Evolutionary conservation across 2,888 invertebrate species (phyloP).

Genomic region (Girardia tigrina): DNA sequence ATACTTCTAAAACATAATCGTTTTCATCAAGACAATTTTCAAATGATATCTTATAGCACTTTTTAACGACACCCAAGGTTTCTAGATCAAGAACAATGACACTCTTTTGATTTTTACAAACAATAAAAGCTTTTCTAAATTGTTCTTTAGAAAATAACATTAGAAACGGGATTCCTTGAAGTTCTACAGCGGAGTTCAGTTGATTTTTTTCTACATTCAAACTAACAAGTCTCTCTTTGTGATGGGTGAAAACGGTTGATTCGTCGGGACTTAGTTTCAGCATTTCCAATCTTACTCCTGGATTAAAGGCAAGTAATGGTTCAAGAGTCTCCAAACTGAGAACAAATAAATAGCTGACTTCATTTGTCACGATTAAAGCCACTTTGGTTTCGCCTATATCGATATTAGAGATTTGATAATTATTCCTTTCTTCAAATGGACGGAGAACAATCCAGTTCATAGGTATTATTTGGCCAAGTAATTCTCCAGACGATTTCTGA

Average conservation of each 20-base stretch:
- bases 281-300: conserved; percentile 42
- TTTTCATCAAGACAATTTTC: conserved; percentile 37
- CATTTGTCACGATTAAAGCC: conserved; percentile 43
- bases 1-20: conserved; percentile 39
- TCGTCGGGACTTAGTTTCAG: conserved; percentile 44
- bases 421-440: conserved; percentile 42
- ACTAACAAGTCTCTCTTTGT: conserved; percentile 39
- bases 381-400: conserved; percentile 41
- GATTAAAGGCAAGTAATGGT: conserved; percentile 42
- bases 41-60: conserved; percentile 41
- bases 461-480: conserved; percentile 46
- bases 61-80: conserved; percentile 41
- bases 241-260: conserved; percentile 43
- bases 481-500: conserved; percentile 36
- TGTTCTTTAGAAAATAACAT: conserved; percentile 42
- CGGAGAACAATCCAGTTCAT: conserved; percentile 43
- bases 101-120: conserved; percentile 41
- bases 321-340: conserved; percentile 42
- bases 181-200: conserved; percentile 35
- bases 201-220: conserved; percentile 32
- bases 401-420: conserved; percentile 38
- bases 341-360: conserved; percentile 45
- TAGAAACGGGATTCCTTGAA: conserved; percentile 39
- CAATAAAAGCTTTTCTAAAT: conserved; percentile 41
- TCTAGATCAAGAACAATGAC: conserved; percentile 42